Base-by-base conservation (phyloP, 2,797 vertebrate genomes). In the Falco peregrinus region DNA sequence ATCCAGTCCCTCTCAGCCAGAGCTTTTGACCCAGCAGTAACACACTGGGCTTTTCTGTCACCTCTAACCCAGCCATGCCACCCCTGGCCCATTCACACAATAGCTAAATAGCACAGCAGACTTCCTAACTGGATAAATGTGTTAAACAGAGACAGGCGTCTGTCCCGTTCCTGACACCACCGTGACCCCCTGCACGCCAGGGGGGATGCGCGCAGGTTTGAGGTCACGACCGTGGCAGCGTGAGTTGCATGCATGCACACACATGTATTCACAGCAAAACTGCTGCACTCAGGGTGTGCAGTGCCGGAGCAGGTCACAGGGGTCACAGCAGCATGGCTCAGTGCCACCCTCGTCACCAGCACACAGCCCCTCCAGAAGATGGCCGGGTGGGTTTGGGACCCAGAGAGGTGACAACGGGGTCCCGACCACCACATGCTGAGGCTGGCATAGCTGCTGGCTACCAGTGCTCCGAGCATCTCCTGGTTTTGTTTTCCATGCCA, bases 281-380 rank as follows among this genome's bases (percentile, higher is more conserved):
- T 28, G 25, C 77, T 21, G 54, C 5, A 0, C 60, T 53, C 50
- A 28, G 29, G 47, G 33, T 2, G n/a, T 19, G 26, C 2, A 5
- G n/a, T 0, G 0, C 24, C 0, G 0, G 19, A 48, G 56, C 0
- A 0, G 45, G 31, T 45, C 28, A 25, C 0, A 0, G 29, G 1
- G 1, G 16, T 53, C 63, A 28, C 57, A 28, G 19, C 0, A 0
- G 33, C n/a, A 35, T 0, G 1, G 48, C 48, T 80, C 56, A 19
- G 41, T 47, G 56, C 35, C 68, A 77, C 24, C 28, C 35, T 33
- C 0, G 0, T 43, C 73, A 54, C 37, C 17, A 14, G 33, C 64
- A 56, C 0, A 0, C 20, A n/a, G 35, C 56, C 25, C 9, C 31
- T 69, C 43, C 0, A 0, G 26, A 75, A 35, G 61, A 54, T 2